Conservation (phyloP, 2,888 invertebrate genomes). For the Drosophila aldrichi region DNA sequence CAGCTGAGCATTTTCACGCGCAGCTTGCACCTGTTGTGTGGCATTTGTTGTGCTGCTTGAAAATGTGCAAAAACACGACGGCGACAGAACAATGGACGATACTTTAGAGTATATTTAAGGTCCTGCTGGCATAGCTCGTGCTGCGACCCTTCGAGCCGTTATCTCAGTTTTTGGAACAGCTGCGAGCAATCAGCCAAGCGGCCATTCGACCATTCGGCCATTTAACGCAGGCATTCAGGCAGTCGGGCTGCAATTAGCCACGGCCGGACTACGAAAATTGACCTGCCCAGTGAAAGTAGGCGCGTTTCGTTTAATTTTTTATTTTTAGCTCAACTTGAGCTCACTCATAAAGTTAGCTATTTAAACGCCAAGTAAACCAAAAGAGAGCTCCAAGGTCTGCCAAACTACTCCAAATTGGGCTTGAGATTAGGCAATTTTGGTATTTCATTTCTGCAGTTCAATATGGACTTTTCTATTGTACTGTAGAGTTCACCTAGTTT, state of each 20-base stretch:
- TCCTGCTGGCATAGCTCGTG: slow-evolving; percentile 59
- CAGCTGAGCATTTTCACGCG: slow-evolving; percentile 46
- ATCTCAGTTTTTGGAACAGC: slow-evolving; percentile 27
- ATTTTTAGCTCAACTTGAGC: slow-evolving; percentile 9
- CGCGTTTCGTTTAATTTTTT: slow-evolving; percentile 49
- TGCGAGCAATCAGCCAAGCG: slow-evolving; percentile 43
- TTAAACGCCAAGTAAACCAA: slow-evolving; percentile 46
- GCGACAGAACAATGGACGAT: slow-evolving; percentile 32
- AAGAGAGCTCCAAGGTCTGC: slow-evolving; percentile 6
- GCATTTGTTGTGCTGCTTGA: slow-evolving; percentile 65
- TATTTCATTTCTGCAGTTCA: too few relatives aligned
- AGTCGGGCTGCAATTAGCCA: slow-evolving; percentile 11
- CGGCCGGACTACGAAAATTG: slow-evolving; percentile 6
- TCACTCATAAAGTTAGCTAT: slow-evolving; percentile 56
- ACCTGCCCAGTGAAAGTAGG: slow-evolving; percentile 70
- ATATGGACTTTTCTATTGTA: too few relatives aligned
- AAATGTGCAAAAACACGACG: slow-evolving; percentile 44
- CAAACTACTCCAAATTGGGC: neutral
- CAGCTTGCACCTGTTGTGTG: slow-evolving; percentile 73
- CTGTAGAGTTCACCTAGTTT: too few relatives aligned
- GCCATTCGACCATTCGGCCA: slow-evolving; percentile 22
- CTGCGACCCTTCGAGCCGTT: slow-evolving; percentile 43
- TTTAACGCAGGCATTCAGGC: neutral
- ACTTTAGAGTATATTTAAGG: slow-evolving; percentile 21
- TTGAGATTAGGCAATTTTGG: neutral